Evolutionary conservation across 1,140 invertebrate species (phyloP).

Genomic region (Halictus rubicundus): DNA sequence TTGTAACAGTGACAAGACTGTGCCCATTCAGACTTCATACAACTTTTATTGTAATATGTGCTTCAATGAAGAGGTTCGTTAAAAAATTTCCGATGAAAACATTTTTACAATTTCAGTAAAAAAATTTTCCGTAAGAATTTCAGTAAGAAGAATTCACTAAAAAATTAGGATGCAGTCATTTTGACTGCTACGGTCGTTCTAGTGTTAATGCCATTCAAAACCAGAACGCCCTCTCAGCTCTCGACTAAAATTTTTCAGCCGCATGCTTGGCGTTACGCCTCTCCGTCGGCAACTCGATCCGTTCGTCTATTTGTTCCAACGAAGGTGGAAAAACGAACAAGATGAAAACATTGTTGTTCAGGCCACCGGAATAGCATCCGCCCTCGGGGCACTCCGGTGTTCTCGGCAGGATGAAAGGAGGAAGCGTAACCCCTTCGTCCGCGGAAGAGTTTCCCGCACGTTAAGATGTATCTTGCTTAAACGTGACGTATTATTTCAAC

Average conservation of each 20-base stretch:
- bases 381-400: background rate
- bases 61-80: too few species aligned
- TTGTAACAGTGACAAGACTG: too few species aligned
- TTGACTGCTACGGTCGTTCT: too few species aligned
- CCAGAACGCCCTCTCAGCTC: background rate
- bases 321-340: background rate
- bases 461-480: slow-evolving; percentile 65
- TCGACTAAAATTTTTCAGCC: background rate
- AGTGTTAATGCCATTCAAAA: too few species aligned
- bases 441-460: slow-evolving; percentile 27
- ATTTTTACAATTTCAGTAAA: too few species aligned
- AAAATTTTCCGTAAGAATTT: too few species aligned
- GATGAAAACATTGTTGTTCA: background rate
- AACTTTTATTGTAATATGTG: too few species aligned
- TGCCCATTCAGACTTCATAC: too few species aligned
- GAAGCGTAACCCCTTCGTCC: background rate
- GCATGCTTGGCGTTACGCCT: background rate
- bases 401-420: slow-evolving; percentile 1
- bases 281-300: background rate
- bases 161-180: too few species aligned
- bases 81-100: too few species aligned
- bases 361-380: slow-evolving; percentile 7
- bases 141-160: too few species aligned
- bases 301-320: background rate
- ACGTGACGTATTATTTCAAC: slow-evolving; percentile 66